Evolutionary conservation across 2,888 invertebrate species (phyloP).

Genomic region (Merodon equestris): DNA sequence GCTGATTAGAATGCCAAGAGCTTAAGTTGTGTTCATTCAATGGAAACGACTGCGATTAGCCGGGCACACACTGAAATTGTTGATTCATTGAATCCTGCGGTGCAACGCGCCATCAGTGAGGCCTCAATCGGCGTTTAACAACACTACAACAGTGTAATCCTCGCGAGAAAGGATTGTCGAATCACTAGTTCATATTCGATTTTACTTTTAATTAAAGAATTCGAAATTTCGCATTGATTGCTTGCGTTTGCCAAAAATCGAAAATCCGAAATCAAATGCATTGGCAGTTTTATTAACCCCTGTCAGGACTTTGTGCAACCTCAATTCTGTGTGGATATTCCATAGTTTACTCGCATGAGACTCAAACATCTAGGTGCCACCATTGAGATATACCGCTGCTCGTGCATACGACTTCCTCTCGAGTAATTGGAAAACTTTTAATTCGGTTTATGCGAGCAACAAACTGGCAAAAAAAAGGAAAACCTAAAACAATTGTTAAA

Average conservation of each 20-base stretch:
- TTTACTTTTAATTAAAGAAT: slow-evolving; percentile 4
- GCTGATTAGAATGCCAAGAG: slow-evolving; percentile 20
- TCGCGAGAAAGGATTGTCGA: no score
- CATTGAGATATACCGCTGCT: no score
- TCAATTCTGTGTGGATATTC: no score
- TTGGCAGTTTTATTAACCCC: slow-evolving; percentile 33
- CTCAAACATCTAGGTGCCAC: no score
- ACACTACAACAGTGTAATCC: no score
- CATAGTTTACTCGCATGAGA: no score
- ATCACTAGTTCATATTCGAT: slow-evolving; percentile 19
- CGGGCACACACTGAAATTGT: no score
- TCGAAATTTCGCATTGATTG: slow-evolving; percentile 17
- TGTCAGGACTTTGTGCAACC: slow-evolving; percentile 14
- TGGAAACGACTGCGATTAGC: not conserved
- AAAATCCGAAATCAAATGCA: not conserved
- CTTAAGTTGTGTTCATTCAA: slow-evolving; percentile 8
- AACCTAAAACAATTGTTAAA: not conserved
- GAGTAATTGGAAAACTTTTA: slow-evolving; percentile 65
- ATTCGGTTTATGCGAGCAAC: slow-evolving; percentile 43
- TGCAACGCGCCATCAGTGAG: no score
- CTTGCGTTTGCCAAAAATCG: slow-evolving; percentile 4
- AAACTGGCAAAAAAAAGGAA: no score
- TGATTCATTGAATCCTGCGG: no score
- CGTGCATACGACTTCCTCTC: slow-evolving; percentile 10
- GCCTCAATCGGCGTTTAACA: no score